Base-by-base conservation (phyloP, 2,797 vertebrate species). In the Halcyon smyrnensis region DNA sequence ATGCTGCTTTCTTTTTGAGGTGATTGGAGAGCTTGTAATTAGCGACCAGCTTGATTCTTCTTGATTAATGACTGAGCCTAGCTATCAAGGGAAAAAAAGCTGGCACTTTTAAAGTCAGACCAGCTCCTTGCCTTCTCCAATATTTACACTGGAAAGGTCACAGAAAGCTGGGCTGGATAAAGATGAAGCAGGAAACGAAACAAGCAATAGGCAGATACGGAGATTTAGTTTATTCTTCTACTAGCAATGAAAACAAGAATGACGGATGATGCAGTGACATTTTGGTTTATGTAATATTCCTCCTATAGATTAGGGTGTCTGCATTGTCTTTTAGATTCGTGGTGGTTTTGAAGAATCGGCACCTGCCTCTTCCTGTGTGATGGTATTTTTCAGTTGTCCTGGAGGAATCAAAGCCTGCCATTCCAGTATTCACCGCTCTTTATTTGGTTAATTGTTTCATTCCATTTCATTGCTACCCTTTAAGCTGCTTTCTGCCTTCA, bases 41-140 rank as follows among this genome's bases (percentile, higher is more conserved):
- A 84, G 37, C 43, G 70, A 92, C 70, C n/a, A 69, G 81, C 87
- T 90, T 93, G 89, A 83, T 64, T 84, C 54, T 63, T 81, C 37
- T 69, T 93, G 90, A 82, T 92, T 95, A 89, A 93, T 77, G 84
- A 65, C 84, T 69, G 85, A 95, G 90, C 63, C 39, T 86, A 30
- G 81, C 39, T 93, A 70, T 59, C 84, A 79, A 77, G 89, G 77
- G 94, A 81, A 73, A 76, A 76, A 93, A 76, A 82, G 70, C 81
- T 82, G 86, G 43, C 45, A 45, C 78, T 94, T 93, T 10, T 63
- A 4, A 84, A 85, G 59, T 85, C 74, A 19, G 45, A 69, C 59
- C 64, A 84, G 67, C 86, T 87, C 64, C 37, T 80, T 67, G 17
- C 51, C 74, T 91, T 90, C 75, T 15, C 74, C 0, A 0, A 2